Conservation (phyloP, 1,140 invertebrate genomes). For the Pseudomyrmex sp. region DNA sequence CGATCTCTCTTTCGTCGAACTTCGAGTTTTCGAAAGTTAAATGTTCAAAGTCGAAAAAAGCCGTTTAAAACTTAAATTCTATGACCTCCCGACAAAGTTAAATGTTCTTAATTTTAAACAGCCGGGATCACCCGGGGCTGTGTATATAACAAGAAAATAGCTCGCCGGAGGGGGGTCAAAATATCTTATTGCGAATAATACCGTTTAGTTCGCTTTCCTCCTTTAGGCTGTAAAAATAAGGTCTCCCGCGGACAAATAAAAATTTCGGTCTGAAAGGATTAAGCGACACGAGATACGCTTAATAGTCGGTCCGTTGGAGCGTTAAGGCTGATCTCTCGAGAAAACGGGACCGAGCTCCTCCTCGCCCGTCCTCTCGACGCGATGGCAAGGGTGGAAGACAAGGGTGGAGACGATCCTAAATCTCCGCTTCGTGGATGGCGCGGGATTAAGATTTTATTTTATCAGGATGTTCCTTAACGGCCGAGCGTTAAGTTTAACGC, state of each 20-base stretch:
- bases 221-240: slow-evolving; percentile 12
- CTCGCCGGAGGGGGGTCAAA: neutral
- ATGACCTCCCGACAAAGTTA: neutral
- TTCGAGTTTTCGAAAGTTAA: neutral
- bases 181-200: slow-evolving; percentile 6
- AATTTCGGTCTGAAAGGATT: slow-evolving; percentile 51
- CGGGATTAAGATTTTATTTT: slow-evolving; percentile 82
- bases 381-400: neutral
- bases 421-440: slow-evolving; percentile 64
- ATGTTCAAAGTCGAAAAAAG: neutral
- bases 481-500: slow-evolving; percentile 78
- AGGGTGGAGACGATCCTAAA: slow-evolving; percentile 74
- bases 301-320: slow-evolving; percentile 62
- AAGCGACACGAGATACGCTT: slow-evolving; percentile 47
- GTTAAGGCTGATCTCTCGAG: slow-evolving; percentile 60
- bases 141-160: neutral
- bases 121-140: neutral
- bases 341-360: slow-evolving; percentile 11
- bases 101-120: neutral
- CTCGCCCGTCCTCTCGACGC: slow-evolving; percentile 4
- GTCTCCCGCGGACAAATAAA: slow-evolving; percentile 37
- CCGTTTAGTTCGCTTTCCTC: neutral
- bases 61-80: neutral
- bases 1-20: neutral
- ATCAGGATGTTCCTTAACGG: slow-evolving; percentile 76